A percentile compares a stretch with the other conserved stretches of the same genome.
Evolutionary conservation across 2,113 vertebrate genomes (phyloP).

Genomic region (Melanostigma gelatinosum): DNA sequence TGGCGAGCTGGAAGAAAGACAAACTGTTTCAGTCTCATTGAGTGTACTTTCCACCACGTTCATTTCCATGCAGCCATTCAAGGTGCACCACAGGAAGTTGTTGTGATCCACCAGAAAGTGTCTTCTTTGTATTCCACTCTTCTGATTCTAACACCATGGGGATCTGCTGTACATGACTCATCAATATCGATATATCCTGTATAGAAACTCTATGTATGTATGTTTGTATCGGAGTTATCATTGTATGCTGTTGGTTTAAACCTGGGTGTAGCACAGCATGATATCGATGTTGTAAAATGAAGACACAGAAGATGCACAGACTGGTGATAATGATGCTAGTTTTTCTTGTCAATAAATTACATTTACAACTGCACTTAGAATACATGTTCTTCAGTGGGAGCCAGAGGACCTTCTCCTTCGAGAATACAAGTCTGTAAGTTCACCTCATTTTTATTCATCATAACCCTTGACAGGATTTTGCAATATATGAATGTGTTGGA

Average conservation of each 20-base stretch:
- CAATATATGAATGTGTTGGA: background rate
- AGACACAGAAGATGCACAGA: conserved; percentile 49
- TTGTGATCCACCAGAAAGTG: conserved; percentile 62
- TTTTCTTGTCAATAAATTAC: conserved; percentile 76
- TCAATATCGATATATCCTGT: conserved; percentile 60
- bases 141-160: conserved; percentile 33
- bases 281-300: conserved; percentile 70
- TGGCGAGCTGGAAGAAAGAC: background rate
- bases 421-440: background rate
- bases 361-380: conserved; percentile 54
- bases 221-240: conserved; percentile 77
- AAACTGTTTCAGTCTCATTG: background rate
- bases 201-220: conserved; percentile 66
- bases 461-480: background rate
- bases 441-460: background rate
- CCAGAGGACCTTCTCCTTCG: background rate
- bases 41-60: background rate
- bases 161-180: conserved; percentile 62
- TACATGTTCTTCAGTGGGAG: background rate
- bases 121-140: conserved; percentile 47
- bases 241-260: conserved; percentile 66
- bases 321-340: conserved; percentile 38
- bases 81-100: conserved; percentile 19
- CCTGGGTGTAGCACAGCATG: conserved; percentile 69
- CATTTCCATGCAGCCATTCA: conserved; percentile 31